Evolutionary conservation across 2,888 invertebrate species (phyloP).

Genomic region (Plutella xylostella): DNA sequence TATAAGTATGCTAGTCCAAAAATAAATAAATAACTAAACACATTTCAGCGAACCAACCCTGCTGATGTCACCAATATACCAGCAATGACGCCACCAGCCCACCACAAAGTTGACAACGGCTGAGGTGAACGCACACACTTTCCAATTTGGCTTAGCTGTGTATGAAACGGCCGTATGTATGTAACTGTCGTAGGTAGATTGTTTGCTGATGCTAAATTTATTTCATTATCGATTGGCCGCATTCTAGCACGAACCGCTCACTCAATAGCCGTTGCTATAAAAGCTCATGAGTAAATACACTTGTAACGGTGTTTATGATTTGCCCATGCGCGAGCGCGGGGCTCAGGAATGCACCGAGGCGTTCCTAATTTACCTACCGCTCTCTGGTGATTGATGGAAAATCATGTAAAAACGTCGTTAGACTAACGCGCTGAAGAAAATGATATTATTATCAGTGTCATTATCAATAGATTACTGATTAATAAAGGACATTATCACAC

Average conservation of each 20-base stretch:
- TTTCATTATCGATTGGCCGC: conserved; percentile 52
- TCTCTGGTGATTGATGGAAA: conserved; percentile 6
- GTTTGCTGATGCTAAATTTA: conserved; percentile 48
- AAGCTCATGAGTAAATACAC: conserved; percentile 36
- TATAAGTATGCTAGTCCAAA: no score
- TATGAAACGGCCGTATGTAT: no score
- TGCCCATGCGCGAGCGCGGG: neutral
- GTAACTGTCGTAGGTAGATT: conserved; percentile 8
- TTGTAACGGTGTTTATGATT: conserved; percentile 7
- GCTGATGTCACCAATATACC: no score
- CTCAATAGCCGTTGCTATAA: conserved; percentile 45
- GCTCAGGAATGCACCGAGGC: conserved; percentile 6
- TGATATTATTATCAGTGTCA: no score
- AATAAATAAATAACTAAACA: no score
- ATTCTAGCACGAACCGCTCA: conserved; percentile 56
- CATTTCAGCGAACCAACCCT: no score
- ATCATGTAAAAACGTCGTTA: neutral
- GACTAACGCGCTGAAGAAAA: no score
- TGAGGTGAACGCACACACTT: neutral
- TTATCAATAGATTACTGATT: no score
- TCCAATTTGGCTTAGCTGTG: no score
- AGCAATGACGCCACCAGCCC: no score
- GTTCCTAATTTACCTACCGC: neutral
- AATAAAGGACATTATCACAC: no score
- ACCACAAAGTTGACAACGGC: no score